Evolutionary conservation across 2,797 vertebrate species (phyloP), one percentile per base, ranked within the genome.

Genomic region (Cottoperca gobio): DNA sequence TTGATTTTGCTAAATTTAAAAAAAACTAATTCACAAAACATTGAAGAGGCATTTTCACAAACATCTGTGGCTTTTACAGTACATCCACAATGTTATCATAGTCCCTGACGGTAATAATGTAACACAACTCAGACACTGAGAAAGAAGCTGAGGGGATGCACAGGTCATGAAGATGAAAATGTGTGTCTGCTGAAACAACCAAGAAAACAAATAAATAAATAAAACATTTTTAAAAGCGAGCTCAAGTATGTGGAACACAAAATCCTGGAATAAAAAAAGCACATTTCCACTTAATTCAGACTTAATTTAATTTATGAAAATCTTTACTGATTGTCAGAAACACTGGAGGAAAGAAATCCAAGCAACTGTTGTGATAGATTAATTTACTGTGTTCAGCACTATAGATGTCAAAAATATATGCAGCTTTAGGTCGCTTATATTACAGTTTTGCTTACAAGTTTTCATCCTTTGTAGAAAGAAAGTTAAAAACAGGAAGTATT

Each of bases 91-190:
- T 77, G 75, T 62, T 23, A 64, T 63, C 23, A 37, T 67, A 72
- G 82, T 93, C 90, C 90, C 91, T 92, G 92, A 92, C 31, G 23
- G 66, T 74, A 86, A 88, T 87, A 83, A 87, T 87, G 86, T 83
- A 90, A 89, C 69, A 86, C 49, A 79, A 76, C 58, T 64, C 26
- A 72, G 55, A 80, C 65, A 67, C 1, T 17, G 26, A 80, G 52
- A 63, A 52, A 57, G 62, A 73, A 73, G 67, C 53, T 53, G 54
- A 77, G 53, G 62, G 66, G 61, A 61, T 59, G 64, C 40, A 60
- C 60, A 78, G 31, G 72, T 73, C 21, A 54, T 70, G 31, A 77
- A 57, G 46, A 77, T 72, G 54, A 65, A 69, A 78, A 79, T 57
- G 39, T 9, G 14, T 58, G 73, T 73, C 21, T 28, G 35, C 12